Conservation (phyloP, 2,888 invertebrate genomes). For the Nudaria mundana region DNA sequence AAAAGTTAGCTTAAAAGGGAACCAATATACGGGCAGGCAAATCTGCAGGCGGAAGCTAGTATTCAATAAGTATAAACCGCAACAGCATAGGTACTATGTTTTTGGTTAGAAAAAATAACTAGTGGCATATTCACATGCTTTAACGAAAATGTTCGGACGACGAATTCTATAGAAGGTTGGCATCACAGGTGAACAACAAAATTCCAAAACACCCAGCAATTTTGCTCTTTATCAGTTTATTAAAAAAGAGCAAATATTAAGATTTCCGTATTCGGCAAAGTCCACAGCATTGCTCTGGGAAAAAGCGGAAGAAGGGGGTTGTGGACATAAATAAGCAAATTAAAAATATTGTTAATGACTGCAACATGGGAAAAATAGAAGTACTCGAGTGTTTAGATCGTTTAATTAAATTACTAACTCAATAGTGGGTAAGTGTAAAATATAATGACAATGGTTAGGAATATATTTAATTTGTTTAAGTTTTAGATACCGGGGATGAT, state of each 20-base stretch:
- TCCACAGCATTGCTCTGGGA: not conserved
- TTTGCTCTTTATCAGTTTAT: not conserved
- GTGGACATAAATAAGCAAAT: not conserved
- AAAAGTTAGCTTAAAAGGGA: not conserved
- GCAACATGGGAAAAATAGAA: not conserved
- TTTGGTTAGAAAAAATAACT: constrained; percentile 6
- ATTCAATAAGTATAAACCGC: not conserved
- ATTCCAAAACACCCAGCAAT: constrained; percentile 1
- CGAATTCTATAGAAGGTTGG: constrained; percentile 4
- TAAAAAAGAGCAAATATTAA: no score
- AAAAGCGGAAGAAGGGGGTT: not conserved
- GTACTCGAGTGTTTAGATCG: not conserved
- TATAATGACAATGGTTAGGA: not conserved
- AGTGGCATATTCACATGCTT: constrained; percentile 1
- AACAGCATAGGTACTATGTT: not conserved
- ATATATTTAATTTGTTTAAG: not conserved
- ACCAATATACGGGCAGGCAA: not conserved
- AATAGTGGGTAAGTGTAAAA: not conserved
- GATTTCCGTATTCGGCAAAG: no score
- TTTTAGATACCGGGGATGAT: not conserved
- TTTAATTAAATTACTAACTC: not conserved
- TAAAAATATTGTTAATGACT: not conserved
- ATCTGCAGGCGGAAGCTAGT: not conserved
- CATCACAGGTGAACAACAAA: constrained; percentile 3
- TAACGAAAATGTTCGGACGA: constrained; percentile 4